Percentiles rank a stretch among this genome's conserved stretches.
Conservation (phyloP, 2,797 vertebrate species). For the Heterohyrax brucei region DNA sequence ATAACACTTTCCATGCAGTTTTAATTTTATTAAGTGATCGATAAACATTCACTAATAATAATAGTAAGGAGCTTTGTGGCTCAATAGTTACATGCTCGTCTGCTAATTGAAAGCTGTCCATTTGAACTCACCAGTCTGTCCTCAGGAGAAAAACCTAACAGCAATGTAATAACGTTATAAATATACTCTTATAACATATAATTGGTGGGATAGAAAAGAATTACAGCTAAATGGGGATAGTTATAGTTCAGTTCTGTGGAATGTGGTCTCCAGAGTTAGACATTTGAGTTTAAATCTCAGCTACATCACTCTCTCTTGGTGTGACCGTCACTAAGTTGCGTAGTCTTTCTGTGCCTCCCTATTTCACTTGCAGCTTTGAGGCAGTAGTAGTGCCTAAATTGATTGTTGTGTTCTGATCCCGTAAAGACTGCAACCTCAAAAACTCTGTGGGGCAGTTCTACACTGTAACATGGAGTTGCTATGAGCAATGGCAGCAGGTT, state of each 20-base stretch:
- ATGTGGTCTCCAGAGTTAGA: background rate
- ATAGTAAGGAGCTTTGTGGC: background rate
- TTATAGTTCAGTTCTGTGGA: background rate
- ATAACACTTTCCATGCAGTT: background rate
- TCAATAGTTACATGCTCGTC: background rate
- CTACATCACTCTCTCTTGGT: background rate
- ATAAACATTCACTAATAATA: background rate
- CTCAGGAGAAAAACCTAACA: background rate
- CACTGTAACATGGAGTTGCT: too few relatives aligned
- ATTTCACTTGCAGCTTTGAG: conserved; percentile 16
- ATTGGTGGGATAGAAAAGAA: background rate
- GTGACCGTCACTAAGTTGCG: background rate
- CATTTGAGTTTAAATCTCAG: background rate
- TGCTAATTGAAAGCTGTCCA: too few relatives aligned
- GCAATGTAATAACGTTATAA: background rate
- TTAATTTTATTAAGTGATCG: background rate
- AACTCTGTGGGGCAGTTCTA: too few relatives aligned
- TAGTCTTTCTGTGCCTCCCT: conserved; percentile 28
- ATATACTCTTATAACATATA: background rate
- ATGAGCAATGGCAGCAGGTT: too few relatives aligned
- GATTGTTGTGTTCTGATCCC: conserved; percentile 9
- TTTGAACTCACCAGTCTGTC: too few relatives aligned
- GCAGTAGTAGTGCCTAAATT: background rate
- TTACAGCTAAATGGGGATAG: background rate
- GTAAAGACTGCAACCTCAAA: too few relatives aligned